A percentile compares a stretch with the other conserved stretches of the same genome.
Conservation (phyloP, 2,888 invertebrate species). For the Mantis religiosa region DNA sequence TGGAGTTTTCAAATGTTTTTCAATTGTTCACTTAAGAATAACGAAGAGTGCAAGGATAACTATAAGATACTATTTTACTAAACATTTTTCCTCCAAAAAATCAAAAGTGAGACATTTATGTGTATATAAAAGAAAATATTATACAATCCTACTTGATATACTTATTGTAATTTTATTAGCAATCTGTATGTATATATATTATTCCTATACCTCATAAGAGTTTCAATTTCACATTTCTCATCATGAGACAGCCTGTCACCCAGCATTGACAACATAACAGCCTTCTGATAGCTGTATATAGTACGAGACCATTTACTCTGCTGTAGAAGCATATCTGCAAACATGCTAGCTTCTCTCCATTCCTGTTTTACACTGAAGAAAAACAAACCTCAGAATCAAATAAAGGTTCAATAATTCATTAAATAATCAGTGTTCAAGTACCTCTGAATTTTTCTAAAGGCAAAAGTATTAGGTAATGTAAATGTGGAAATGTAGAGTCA, state of each 20-base stretch:
- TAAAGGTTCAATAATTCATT: neutral
- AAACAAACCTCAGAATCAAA: neutral
- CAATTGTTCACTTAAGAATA: too few species aligned
- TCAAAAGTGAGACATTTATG: too few species aligned
- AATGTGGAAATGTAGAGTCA: too few species aligned
- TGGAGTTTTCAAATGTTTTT: too few species aligned
- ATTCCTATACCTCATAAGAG: constrained; percentile 59
- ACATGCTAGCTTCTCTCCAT: constrained; percentile 73
- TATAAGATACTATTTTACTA: too few species aligned
- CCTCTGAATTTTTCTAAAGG: too few species aligned
- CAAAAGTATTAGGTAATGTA: too few species aligned
- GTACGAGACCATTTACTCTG: constrained; percentile 90
- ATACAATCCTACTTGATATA: neutral
- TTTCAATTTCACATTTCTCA: constrained; percentile 55
- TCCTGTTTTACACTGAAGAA: constrained; percentile 59
- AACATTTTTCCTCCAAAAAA: too few species aligned
- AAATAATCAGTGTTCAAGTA: too few species aligned
- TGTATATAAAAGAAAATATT: neutral
- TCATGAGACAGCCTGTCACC: constrained; percentile 49
- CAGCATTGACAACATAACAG: constrained; percentile 74
- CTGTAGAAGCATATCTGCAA: constrained; percentile 64
- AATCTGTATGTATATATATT: constrained; percentile 19
- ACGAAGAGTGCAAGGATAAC: too few species aligned
- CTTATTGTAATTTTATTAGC: neutral
- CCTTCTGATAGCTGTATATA: constrained; percentile 87